phyloP scores from a whole-genome alignment of 2,113 vertebrate species.

The Calyptomena viridis region DNA sequence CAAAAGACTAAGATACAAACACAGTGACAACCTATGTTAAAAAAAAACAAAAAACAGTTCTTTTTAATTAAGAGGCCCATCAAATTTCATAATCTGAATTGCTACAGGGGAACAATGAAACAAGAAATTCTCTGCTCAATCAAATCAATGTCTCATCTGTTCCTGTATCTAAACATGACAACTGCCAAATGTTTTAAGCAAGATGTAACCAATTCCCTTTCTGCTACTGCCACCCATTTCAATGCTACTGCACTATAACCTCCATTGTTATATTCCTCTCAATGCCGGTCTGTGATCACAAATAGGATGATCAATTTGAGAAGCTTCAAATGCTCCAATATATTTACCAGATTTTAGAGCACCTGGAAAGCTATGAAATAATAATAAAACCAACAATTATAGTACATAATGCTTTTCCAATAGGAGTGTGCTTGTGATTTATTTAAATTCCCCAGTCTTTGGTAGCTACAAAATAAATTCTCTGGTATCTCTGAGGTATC shows the following conservation, averaged over 20 bases:
- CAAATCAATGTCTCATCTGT: background rate
- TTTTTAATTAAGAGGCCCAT: background rate
- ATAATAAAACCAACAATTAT: background rate
- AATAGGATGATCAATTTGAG: background rate
- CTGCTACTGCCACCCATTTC: background rate
- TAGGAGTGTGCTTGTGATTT: background rate
- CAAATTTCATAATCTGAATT: background rate
- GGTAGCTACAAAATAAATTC: background rate
- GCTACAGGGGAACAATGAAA: background rate
- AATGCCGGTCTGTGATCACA: background rate
- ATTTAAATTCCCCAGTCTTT: background rate
- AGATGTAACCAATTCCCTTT: background rate
- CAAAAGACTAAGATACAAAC: background rate
- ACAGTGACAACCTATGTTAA: background rate
- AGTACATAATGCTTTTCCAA: background rate
- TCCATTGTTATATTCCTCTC: background rate
- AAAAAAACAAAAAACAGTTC: background rate
- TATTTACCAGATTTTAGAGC: background rate
- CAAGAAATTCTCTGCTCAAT: background rate
- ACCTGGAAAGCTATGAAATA: background rate
- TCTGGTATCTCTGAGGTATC: background rate
- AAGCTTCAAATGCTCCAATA: background rate
- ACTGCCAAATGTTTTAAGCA: background rate
- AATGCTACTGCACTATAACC: background rate
- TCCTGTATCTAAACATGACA: background rate